These are phyloP conservation scores for Pitta sordida DNA, from an alignment of 2,113 vertebrate genomes.

Conservation along the genomic window DNA sequence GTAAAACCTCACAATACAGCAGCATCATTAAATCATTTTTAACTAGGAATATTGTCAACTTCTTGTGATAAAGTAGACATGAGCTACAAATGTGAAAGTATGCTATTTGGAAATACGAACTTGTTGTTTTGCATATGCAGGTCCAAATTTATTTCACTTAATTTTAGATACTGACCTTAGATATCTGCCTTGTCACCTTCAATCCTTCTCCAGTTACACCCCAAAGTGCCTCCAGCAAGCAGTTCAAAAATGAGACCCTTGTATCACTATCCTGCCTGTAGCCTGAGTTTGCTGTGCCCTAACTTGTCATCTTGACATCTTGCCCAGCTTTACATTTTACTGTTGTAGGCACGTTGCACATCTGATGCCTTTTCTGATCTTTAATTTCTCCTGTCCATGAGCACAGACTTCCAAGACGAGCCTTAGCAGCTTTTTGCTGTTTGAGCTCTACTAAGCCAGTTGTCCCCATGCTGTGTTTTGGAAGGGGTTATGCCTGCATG, in stretches of 20 bases:
- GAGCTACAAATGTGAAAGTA: not conserved
- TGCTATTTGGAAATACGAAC: not conserved
- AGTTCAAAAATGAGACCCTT: not conserved
- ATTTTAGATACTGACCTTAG: conserved; percentile 37
- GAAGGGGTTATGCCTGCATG: not conserved
- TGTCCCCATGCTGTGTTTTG: not conserved
- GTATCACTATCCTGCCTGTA: not conserved
- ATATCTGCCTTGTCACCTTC: not conserved
- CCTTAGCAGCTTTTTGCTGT: not conserved
- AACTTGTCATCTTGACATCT: not conserved
- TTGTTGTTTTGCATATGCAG: not conserved
- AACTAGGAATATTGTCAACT: not conserved
- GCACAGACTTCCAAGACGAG: not conserved
- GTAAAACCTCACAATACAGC: not conserved
- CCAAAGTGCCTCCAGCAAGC: not conserved
- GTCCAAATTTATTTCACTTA: not conserved
- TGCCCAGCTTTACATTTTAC: not conserved
- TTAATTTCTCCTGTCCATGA: not conserved
- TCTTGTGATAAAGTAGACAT: not conserved
- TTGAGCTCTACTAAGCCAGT: not conserved
- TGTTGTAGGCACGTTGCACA: accelerated
- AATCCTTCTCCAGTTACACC: not conserved
- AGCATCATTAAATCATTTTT: not conserved
- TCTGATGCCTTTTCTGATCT: not conserved
- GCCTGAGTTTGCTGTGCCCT: not conserved